A percentile compares a stretch with the other conserved stretches of the same genome.
Evolutionary conservation across 2,113 vertebrate species (phyloP).

Genomic region (Dermatemys mawii): DNA sequence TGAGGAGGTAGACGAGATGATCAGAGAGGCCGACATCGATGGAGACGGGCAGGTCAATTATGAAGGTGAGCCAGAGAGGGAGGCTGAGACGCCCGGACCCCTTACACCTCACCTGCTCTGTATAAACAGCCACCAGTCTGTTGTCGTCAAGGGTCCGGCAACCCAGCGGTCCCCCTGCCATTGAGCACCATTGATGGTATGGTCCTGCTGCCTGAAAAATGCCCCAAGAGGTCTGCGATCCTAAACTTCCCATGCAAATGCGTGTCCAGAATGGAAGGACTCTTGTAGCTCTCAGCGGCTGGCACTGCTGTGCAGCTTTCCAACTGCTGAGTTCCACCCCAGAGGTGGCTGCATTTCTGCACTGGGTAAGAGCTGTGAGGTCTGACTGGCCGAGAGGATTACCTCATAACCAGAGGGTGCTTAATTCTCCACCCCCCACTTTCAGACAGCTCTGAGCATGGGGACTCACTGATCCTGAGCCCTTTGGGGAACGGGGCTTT

Average conservation of each 20-base stretch:
- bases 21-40: conserved; percentile 91
- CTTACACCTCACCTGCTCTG: no score
- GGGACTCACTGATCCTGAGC: not conserved
- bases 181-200: not conserved
- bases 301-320: no score
- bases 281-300: not conserved
- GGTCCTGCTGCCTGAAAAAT: not conserved
- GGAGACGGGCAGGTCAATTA: conserved; percentile 94
- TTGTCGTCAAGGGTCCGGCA: rapidly evolving
- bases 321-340: not conserved
- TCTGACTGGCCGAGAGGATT: not conserved
- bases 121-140: not conserved
- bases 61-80: conserved; percentile 79
- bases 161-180: not conserved
- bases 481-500: not conserved
- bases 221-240: not conserved
- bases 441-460: not conserved
- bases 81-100: rapidly evolving
- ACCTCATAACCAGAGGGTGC: not conserved
- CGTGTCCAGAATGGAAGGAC: not conserved
- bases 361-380: not conserved
- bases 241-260: not conserved
- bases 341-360: not conserved
- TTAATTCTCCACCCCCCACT: not conserved
- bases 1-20: conserved; percentile 94